Base-by-base conservation (phyloP, 2,797 vertebrate genomes). In the Nyctibius grandis region DNA sequence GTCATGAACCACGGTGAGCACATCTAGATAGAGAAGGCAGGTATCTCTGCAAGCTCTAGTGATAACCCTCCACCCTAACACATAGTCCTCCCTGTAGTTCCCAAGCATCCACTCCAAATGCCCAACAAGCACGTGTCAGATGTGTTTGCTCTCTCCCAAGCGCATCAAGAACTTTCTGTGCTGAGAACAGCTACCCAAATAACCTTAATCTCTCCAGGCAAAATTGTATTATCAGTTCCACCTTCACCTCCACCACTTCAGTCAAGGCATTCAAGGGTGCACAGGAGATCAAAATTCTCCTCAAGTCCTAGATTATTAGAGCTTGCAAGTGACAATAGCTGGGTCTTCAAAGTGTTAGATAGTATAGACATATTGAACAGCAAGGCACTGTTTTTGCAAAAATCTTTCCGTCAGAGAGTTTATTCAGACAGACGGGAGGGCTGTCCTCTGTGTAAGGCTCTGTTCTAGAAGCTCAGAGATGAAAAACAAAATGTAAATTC, bases 401-500 rank as follows among this genome's bases (percentile, higher is more conserved):
- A 72, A 85, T 63, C 73, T 89, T 84, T 70, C 85, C 25, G 5
- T 61, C 88, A 50, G 14, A 87, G 45, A 88, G 80, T 92, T 92
- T 85, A 73, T 44, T 69, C 74, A 92, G 92, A 88, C 93, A 96
- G 93, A 94, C 92, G 91, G 96, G 77, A 95, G 65, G 85, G 95
- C 73, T 88, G 80, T 96, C 88, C 86, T 95, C 68, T 80, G 47
- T 47, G 73, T 50, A 75, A 48, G 76, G 88, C 67, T 83, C 81
- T 44, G 54, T 88, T 95, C 83, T 84, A 70, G 76, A 67, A 88
- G 68, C 96, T 85, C 68, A 33, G 36, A 93, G 89, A 97, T 93
- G 88, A 97, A 97, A 97, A 97, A 94, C 94, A 96, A 95, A 95
- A 97, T 97, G 96, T 92, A 97, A 97, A 97, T 97, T 94, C 97